phyloP scores from a whole-genome alignment of 2,888 invertebrate genomes.

The Cenopis cana region DNA sequence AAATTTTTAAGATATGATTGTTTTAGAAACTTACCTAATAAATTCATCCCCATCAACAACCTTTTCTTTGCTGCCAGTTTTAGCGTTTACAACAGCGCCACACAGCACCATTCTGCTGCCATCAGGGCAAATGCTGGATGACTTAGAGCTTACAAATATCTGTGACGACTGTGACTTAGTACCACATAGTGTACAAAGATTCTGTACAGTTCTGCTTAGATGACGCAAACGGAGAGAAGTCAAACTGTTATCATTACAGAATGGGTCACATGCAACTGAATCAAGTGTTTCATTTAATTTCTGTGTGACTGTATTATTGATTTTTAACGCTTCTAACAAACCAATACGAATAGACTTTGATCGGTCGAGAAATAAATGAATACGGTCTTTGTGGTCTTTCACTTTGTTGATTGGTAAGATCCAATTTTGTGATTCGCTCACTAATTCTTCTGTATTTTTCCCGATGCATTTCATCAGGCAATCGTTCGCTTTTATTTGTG shows the following conservation, averaged over 20 bases:
- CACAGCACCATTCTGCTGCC: conserved; percentile 71
- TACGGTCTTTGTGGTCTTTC: conserved; percentile 70
- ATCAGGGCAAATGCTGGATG: conserved; percentile 57
- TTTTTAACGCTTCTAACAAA: conserved; percentile 58
- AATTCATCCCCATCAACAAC: conserved; percentile 79
- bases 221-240: conserved; percentile 68
- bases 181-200: conserved; percentile 59
- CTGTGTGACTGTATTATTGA: conserved; percentile 55
- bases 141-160: conserved; percentile 72
- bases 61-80: conserved; percentile 82
- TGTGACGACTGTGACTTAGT: conserved; percentile 49
- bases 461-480: conserved; percentile 62
- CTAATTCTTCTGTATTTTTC: conserved; percentile 65
- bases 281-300: conserved; percentile 50
- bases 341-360: conserved; percentile 60
- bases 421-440: conserved; percentile 78
- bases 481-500: conserved; percentile 46
- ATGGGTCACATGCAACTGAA: conserved; percentile 58
- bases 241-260: conserved; percentile 59
- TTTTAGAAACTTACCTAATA: conserved; percentile 67
- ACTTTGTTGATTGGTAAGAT: conserved; percentile 71
- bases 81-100: conserved; percentile 86
- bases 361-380: conserved; percentile 83
- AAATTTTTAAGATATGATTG: neutral
- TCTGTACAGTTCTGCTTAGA: conserved; percentile 61